Conservation (phyloP, 2,797 vertebrate genomes). For the Tangara arthus region DNA sequence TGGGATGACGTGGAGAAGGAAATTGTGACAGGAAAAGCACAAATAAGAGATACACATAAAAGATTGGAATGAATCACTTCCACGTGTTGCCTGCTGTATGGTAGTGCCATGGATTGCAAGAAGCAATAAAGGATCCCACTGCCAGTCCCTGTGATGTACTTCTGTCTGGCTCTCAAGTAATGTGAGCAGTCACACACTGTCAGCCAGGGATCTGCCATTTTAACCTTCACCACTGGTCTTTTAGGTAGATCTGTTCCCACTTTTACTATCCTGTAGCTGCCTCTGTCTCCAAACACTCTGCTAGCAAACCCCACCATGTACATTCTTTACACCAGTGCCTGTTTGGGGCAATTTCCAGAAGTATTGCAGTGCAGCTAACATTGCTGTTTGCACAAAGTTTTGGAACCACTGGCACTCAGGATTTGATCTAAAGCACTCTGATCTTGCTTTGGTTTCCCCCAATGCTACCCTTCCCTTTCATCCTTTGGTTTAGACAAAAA, state of each 20-base stretch:
- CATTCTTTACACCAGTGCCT: fast-evolving
- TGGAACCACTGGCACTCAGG: neutral
- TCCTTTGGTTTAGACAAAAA: neutral
- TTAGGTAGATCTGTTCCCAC: neutral
- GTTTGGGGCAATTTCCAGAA: neutral
- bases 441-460: neutral
- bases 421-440: neutral
- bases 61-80: neutral
- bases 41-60: neutral
- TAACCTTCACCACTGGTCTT: neutral
- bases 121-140: neutral
- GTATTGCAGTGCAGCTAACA: neutral
- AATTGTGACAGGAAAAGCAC: neutral
- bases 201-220: neutral
- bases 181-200: neutral
- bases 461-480: neutral
- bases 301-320: fast-evolving
- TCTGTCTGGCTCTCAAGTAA: neutral
- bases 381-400: neutral
- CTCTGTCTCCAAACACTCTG: neutral
- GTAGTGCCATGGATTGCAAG: neutral
- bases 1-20: neutral
- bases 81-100: neutral
- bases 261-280: neutral
- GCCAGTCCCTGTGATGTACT: no score